phyloP scores from a whole-genome alignment of 2,113 vertebrate genomes.

The Cavia aperea region DNA sequence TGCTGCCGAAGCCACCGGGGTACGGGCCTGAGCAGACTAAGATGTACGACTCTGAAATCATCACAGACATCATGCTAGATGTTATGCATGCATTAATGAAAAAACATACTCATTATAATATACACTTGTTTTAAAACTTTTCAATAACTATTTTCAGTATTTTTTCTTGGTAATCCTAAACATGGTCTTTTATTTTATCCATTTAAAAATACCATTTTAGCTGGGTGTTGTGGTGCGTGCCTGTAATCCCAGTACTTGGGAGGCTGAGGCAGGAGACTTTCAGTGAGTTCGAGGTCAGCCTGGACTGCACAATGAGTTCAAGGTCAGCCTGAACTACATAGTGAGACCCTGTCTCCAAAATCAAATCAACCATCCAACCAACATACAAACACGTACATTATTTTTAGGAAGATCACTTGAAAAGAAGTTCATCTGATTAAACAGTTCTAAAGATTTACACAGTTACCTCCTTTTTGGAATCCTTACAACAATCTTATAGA shows the following conservation, averaged over 20 bases:
- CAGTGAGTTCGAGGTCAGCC: not conserved
- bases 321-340: not conserved
- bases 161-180: not conserved
- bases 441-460: not conserved
- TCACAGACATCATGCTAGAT: not conserved
- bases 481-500: not conserved
- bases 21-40: not conserved
- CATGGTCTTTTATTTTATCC: not conserved
- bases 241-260: not conserved
- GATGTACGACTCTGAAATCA: not conserved
- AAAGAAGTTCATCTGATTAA: not conserved
- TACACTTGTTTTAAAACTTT: not conserved
- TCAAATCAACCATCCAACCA: not conserved
- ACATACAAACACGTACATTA: not conserved
- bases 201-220: not conserved
- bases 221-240: not conserved
- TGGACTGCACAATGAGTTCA: not conserved
- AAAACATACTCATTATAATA: not conserved
- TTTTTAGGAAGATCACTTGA: not conserved
- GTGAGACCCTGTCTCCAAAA: not conserved
- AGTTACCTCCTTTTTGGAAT: not conserved
- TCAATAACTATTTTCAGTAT: conserved; percentile 2
- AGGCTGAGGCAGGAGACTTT: not conserved
- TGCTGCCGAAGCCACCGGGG: not conserved
- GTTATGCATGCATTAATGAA: not conserved